Percentiles rank a stretch among this genome's conserved stretches.
These are phyloP conservation scores for Brachyhypopomus occidentalis DNA, from an alignment of 2,113 vertebrate genomes.

Conservation along the genomic window DNA sequence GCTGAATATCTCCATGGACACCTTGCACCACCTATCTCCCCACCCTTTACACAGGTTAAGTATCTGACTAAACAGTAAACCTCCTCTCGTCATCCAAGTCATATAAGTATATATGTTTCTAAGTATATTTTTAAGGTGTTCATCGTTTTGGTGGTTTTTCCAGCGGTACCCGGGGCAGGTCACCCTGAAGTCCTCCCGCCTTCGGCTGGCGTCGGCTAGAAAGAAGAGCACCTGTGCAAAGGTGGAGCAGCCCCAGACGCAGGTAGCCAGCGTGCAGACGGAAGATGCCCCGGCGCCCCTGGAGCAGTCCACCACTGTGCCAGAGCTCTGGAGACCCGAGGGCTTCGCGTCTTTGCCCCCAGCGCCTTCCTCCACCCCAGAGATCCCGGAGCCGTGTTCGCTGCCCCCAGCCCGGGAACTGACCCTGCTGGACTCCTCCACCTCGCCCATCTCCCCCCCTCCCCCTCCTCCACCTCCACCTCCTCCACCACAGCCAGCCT, in stretches of 20 bases:
- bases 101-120: too few relatives aligned
- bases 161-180: constrained; percentile 94
- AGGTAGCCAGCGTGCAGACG: constrained; percentile 74
- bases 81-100: too few relatives aligned
- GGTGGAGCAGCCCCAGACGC: constrained; percentile 68
- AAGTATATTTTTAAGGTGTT: background rate
- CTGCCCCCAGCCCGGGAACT: constrained; percentile 63
- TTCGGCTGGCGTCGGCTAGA: constrained; percentile 76
- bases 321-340: constrained; percentile 64
- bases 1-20: too few relatives aligned
- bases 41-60: too few relatives aligned
- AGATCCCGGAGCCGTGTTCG: constrained; percentile 66
- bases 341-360: constrained; percentile 72
- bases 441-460: constrained; percentile 63
- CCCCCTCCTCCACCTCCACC: constrained; percentile 62
- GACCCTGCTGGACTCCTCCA: constrained; percentile 63
- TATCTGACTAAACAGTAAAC: too few relatives aligned
- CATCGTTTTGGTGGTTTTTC: background rate
- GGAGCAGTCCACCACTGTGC: constrained; percentile 59
- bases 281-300: constrained; percentile 69
- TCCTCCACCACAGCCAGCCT: constrained; percentile 61
- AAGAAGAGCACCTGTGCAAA: constrained; percentile 68
- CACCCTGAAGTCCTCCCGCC: constrained; percentile 89
- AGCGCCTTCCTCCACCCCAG: constrained; percentile 66
- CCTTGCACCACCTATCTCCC: too few relatives aligned